phyloP scores from a whole-genome alignment of 1,140 invertebrate species.

The Samia ricini region DNA sequence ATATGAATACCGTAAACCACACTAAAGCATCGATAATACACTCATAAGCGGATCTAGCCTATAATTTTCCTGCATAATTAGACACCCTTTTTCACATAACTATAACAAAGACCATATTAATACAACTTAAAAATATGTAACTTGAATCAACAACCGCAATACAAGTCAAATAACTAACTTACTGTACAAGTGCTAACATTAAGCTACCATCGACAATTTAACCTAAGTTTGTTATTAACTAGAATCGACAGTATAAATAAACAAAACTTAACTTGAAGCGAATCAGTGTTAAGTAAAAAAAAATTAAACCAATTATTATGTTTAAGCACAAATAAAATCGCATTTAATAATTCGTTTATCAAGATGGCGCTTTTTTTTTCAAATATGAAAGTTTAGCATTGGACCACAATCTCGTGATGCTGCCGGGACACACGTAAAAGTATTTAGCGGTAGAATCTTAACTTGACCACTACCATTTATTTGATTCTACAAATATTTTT shows the following conservation, averaged over 20 bases:
- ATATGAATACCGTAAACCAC: not conserved
- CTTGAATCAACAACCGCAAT: not conserved
- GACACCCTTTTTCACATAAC: constrained; percentile 4
- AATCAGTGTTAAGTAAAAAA: too few species aligned
- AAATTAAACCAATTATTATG: too few species aligned
- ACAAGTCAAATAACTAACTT: constrained; percentile 1
- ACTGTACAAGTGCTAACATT: constrained; percentile 10
- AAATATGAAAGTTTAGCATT: too few species aligned
- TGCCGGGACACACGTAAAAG: too few species aligned
- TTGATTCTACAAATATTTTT: too few species aligned
- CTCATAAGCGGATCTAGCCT: not conserved
- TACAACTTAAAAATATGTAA: constrained; percentile 6
- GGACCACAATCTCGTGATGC: too few species aligned
- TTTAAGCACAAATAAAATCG: not conserved
- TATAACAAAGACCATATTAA: not conserved
- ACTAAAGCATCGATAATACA: not conserved
- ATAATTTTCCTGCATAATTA: not conserved
- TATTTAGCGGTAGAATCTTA: too few species aligned
- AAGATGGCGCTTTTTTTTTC: constrained; percentile 6
- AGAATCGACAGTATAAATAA: not conserved
- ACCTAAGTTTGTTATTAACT: not conserved
- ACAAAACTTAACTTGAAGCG: too few species aligned
- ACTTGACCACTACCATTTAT: too few species aligned
- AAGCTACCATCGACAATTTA: constrained; percentile 8
- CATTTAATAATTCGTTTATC: not conserved